Conservation (phyloP, 1,140 invertebrate species). For the Bombus consobrinus region DNA sequence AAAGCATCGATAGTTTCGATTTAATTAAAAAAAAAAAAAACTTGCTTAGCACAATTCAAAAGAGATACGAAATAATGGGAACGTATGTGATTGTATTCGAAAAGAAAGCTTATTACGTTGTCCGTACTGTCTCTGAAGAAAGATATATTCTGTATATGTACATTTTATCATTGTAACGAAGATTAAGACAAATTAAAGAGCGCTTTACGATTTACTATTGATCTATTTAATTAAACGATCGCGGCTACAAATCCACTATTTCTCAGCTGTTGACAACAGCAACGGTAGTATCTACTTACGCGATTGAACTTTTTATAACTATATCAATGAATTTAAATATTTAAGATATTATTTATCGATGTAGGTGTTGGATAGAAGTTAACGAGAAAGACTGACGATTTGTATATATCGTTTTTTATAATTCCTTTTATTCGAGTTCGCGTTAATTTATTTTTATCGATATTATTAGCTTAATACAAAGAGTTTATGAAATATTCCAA, state of each 20-base stretch:
- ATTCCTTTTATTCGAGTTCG: background rate
- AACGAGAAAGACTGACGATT: too few relatives aligned
- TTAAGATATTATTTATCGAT: background rate
- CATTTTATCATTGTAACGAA: background rate
- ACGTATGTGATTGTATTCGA: background rate
- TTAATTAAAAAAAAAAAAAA: background rate
- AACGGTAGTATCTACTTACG: too few relatives aligned
- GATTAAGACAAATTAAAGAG: background rate
- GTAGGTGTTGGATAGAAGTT: background rate
- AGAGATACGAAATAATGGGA: background rate
- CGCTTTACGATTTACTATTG: background rate
- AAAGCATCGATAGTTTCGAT: background rate
- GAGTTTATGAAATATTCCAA: too few relatives aligned
- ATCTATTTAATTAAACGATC: background rate
- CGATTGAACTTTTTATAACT: slow-evolving; percentile 1
- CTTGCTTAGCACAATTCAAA: too few relatives aligned
- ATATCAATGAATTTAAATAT: background rate
- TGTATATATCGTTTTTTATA: background rate
- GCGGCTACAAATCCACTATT: background rate
- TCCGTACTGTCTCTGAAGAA: background rate
- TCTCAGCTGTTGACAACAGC: background rate
- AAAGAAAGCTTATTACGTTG: background rate
- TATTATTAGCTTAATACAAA: too few relatives aligned
- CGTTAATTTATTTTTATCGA: too few relatives aligned
- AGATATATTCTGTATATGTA: background rate